Base-by-base conservation (phyloP, 2,797 vertebrate genomes). In the Alectoris magna region DNA sequence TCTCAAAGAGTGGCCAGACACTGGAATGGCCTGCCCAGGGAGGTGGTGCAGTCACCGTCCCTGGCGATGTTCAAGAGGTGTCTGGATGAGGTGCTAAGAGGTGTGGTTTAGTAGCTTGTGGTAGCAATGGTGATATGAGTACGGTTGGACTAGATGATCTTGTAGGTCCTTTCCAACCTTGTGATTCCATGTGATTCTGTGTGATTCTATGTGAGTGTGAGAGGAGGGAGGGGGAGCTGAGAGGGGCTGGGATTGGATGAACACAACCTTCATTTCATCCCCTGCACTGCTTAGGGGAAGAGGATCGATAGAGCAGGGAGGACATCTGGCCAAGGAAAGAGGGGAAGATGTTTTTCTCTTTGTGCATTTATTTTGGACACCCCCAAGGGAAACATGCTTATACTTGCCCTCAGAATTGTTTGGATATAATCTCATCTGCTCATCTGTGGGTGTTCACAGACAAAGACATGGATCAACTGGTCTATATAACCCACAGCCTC, bases 271-370 rank as follows among this genome's bases (percentile, higher is more conserved):
- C 34, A 14, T 4, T 3, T 24, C 27, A 11, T 6, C 4, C 22
- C 18, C 43, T 34, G 14, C 1, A 1, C 15, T 19, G 22, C 24
- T 51, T 51, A 3, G 16, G 11, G 41, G 43, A 58, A 66, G 29
- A 58, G 23, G 11, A 2, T 6, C 3, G 0, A 2, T 16, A 14
- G 6, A 14, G 16, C 26, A 16, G 44, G 23, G 19, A 15, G 6
- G 12, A 46, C 22, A 15, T 0, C 6, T 23, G 10, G 19, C 4
- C 1, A 12, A 17, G 39, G 18, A 23, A 4, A 6, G 7, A 34
- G 11, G 4, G 24, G 14, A 27, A 51, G 26, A 27, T 27, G 49
- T 3, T 51, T 51, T 51, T 51, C 49, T 21, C 19, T 14, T n/a
- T 21, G 19, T 21, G 19, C 7, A 5, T 58, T 21, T 58, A 34